phyloP scores from a whole-genome alignment of 1,140 invertebrate genomes.

The Delia radicum region DNA sequence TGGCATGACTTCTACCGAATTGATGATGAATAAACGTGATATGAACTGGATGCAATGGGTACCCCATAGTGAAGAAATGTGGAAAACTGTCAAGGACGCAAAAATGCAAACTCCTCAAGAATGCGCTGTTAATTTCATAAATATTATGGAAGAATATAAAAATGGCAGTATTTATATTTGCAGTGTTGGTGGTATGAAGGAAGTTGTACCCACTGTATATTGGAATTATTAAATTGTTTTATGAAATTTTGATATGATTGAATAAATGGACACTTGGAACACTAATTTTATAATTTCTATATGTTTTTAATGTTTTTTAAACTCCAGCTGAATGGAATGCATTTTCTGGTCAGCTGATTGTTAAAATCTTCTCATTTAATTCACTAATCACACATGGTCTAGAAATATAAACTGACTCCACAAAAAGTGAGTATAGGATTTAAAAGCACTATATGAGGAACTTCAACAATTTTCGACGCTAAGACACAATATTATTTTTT shows the following conservation, averaged over 20 bases:
- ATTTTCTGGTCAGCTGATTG: too few species aligned
- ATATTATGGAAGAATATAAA: slow-evolving; percentile 45
- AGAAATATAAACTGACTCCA: too few species aligned
- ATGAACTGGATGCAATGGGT: slow-evolving; percentile 42
- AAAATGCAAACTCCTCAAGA: slow-evolving; percentile 47
- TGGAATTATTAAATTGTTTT: background rate
- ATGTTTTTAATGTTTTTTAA: too few species aligned
- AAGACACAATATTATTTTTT: too few species aligned
- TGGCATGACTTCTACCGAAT: slow-evolving; percentile 42
- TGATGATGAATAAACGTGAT: slow-evolving; percentile 49
- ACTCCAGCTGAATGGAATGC: too few species aligned
- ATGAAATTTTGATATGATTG: background rate
- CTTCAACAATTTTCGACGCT: too few species aligned
- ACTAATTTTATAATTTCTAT: too few species aligned
- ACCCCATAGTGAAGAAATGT: slow-evolving; percentile 35
- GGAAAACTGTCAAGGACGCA: slow-evolving; percentile 42
- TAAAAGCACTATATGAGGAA: too few species aligned
- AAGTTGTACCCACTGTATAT: slow-evolving; percentile 38
- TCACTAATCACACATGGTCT: too few species aligned
- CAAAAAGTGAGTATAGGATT: too few species aligned
- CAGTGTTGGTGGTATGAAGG: slow-evolving; percentile 43
- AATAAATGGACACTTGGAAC: too few species aligned
- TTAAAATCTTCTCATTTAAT: too few species aligned
- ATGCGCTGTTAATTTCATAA: slow-evolving; percentile 42
- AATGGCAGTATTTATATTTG: slow-evolving; percentile 49